Evolutionary conservation across 2,888 invertebrate species (phyloP).

Genomic region (Sarcophaga subvicina): DNA sequence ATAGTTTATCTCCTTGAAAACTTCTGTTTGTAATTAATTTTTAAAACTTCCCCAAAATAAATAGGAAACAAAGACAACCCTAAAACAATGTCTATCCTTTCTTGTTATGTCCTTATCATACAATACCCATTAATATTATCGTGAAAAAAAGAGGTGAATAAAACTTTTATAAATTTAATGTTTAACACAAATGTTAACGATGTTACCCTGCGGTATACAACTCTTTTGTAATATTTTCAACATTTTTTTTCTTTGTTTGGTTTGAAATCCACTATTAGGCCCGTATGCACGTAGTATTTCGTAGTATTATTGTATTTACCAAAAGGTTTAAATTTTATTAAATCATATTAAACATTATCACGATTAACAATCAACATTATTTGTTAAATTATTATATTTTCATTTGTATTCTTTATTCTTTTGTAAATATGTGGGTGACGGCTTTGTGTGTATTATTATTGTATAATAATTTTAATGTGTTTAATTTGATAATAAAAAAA

Average conservation of each 20-base stretch:
- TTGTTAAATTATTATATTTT: not conserved
- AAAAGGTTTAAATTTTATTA: constrained; percentile 4
- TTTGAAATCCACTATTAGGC: not conserved
- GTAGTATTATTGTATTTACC: not conserved
- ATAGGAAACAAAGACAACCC: no score
- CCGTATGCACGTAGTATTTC: not conserved
- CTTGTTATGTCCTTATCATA: not conserved
- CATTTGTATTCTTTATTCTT: not conserved
- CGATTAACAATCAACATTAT: not conserved
- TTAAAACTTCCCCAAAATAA: not conserved
- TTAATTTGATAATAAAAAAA: constrained; percentile 5
- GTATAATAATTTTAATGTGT: constrained; percentile 20
- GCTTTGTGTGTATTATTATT: not conserved
- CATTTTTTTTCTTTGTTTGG: not conserved
- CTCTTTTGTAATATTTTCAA: not conserved
- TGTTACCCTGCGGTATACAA: not conserved
- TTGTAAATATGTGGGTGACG: not conserved
- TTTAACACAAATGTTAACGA: not conserved
- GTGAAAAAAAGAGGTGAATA: not conserved
- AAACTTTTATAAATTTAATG: not conserved
- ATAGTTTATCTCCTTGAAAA: no score
- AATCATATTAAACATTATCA: constrained; percentile 23
- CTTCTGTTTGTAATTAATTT: no score
- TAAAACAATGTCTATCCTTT: not conserved
- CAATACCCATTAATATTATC: not conserved